Evolutionary conservation across 2,888 invertebrate species (phyloP).

Genomic region (Lagria hirta): DNA sequence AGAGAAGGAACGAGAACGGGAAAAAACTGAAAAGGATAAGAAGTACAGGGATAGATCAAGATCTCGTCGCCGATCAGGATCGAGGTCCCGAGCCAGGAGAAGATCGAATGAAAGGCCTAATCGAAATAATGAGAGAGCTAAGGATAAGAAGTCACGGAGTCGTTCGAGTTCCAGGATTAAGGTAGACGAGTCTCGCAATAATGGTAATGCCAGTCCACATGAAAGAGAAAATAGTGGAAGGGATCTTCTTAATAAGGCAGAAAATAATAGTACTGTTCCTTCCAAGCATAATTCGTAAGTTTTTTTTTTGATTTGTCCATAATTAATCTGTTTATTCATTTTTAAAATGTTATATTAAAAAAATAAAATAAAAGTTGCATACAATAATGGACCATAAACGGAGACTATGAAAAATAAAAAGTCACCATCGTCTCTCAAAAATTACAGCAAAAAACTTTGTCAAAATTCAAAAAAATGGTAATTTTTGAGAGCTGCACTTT

Average conservation of each 20-base stretch:
- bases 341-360: too few species aligned
- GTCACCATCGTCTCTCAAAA: too few species aligned
- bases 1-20: slow-evolving; percentile 50
- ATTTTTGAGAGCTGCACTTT: too few species aligned
- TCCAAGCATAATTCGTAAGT: slow-evolving; percentile 29
- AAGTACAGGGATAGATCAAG: slow-evolving; percentile 53
- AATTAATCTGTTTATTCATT: background rate
- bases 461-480: too few species aligned
- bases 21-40: slow-evolving; percentile 55
- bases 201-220: slow-evolving; percentile 50
- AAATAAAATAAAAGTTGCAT: too few species aligned
- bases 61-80: slow-evolving; percentile 45
- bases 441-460: too few species aligned
- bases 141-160: slow-evolving; percentile 38
- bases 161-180: slow-evolving; percentile 40
- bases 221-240: slow-evolving; percentile 40
- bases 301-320: too few species aligned
- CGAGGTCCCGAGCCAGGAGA: slow-evolving; percentile 38
- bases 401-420: too few species aligned
- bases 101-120: slow-evolving; percentile 37
- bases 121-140: slow-evolving; percentile 34
- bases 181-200: slow-evolving; percentile 47
- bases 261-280: slow-evolving; percentile 27
- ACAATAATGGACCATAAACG: too few species aligned
- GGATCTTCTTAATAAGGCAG: slow-evolving; percentile 40